Base-by-base conservation (phyloP, 2,888 invertebrate genomes). In the Mythimna loreyi region DNA sequence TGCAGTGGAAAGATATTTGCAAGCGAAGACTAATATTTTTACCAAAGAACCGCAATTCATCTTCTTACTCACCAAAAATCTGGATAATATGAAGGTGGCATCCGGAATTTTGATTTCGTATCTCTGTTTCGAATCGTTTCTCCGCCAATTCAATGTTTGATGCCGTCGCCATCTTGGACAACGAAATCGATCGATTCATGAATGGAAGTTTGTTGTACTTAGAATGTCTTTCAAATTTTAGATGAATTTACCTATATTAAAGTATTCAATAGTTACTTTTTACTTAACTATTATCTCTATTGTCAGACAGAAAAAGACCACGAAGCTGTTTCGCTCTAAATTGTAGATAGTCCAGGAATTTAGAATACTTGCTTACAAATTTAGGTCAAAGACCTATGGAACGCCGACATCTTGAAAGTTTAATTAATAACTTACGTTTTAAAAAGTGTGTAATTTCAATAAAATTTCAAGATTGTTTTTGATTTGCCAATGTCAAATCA, bases 341-440 rank as follows among this genome's bases (percentile, higher is more conserved):
- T 40, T 43, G 16, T 49, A 28, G 28, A 28, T 4, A 53, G 66
- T 72, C 47, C 47, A 68, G 53, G 53, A 68, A 72, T 80, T 62
- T 50, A 60, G 45, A 64, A 62, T 60, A 60, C 52, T 2, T 23
- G 21, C 28, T 28, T 30, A 52, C 25, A 52, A 60, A 64, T 71
- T 40, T 66, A 62, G 78, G 71, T 81, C 80, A 81, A 78, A 68
- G 70, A 74, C 71, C 67, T 53, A 25, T 36, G 45, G 6, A 67
- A 21, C 9, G 25, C 11, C 45, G 49, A 67, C 61, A 59, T 75
- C 58, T 55, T 40, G 52, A 49, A 52, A 49, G 65, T 56, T 66
- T 67, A 59, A 59, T 30, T n/a, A 67, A 59, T 67, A 9, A 30
- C 13, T 47, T 50, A 56, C 23, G 36, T 50, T 58, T 58, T 52